These are phyloP conservation scores for Scaptomyza reducta DNA, from an alignment of 2,888 invertebrate genomes.

Conservation along the genomic window DNA sequence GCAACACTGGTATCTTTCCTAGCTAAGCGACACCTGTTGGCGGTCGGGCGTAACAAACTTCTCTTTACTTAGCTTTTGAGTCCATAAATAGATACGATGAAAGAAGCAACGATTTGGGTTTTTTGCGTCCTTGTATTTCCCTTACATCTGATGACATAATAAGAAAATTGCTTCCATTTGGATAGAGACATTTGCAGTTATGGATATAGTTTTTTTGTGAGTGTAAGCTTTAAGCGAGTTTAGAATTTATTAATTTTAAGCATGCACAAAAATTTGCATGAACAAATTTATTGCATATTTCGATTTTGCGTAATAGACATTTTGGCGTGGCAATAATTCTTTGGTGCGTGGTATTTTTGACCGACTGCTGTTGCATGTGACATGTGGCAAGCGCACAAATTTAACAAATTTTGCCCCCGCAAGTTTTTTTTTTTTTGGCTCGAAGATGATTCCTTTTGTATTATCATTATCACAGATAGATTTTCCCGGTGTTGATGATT, in stretches of 20 bases:
- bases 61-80: too few species aligned
- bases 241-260: slow-evolving; percentile 27
- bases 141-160: slow-evolving; percentile 30
- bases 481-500: slow-evolving; percentile 40
- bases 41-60: too few species aligned
- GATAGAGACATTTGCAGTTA: too few species aligned
- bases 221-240: too few species aligned
- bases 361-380: slow-evolving; percentile 44
- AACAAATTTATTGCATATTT: slow-evolving; percentile 54
- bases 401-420: slow-evolving; percentile 7
- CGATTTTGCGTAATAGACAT: slow-evolving; percentile 67
- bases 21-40: slow-evolving; percentile 45
- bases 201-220: too few species aligned
- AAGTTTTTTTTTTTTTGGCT: too few species aligned
- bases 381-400: slow-evolving; percentile 57
- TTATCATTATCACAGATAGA: slow-evolving; percentile 22
- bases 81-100: too few species aligned
- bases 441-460: slow-evolving; percentile 2
- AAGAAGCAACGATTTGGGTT: slow-evolving; percentile 7
- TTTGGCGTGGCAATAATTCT: slow-evolving; percentile 56
- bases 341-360: slow-evolving; percentile 29
- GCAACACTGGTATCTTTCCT: background rate
- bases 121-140: background rate
- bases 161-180: slow-evolving; percentile 42
- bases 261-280: slow-evolving; percentile 41